phyloP scores from a whole-genome alignment of 2,888 invertebrate genomes.

The Barypeithes pellucidus region DNA sequence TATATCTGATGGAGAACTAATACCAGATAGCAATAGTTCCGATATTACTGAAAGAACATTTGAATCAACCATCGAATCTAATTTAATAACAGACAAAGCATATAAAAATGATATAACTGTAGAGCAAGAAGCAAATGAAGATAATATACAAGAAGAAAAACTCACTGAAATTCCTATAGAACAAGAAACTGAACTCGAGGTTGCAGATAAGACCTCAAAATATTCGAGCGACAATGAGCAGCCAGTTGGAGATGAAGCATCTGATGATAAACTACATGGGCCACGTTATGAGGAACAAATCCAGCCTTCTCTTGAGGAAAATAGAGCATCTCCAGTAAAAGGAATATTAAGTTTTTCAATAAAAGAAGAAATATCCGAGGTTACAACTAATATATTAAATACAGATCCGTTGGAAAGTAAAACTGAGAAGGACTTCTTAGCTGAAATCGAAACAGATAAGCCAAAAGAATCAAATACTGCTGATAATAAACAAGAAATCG shows the following conservation, averaged over 20 bases:
- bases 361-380: neutral
- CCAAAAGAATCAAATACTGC: neutral
- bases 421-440: neutral
- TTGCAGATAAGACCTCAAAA: constrained; percentile 47
- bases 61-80: constrained; percentile 1
- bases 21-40: no score
- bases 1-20: no score
- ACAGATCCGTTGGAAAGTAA: neutral
- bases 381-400: neutral
- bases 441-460: neutral
- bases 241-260: neutral
- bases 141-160: neutral
- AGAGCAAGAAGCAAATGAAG: no score
- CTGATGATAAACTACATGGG: neutral
- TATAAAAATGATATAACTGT: neutral
- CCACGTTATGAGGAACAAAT: neutral
- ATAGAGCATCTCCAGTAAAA: neutral
- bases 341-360: neutral
- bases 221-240: neutral
- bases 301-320: neutral
- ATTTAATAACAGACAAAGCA: neutral
- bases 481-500: neutral
- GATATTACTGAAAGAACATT: neutral
- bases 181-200: constrained; percentile 48
- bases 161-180: neutral